These are phyloP conservation scores for Misgurnus mizolepis DNA, from an alignment of 2,113 vertebrate species.

Conservation along the genomic window DNA sequence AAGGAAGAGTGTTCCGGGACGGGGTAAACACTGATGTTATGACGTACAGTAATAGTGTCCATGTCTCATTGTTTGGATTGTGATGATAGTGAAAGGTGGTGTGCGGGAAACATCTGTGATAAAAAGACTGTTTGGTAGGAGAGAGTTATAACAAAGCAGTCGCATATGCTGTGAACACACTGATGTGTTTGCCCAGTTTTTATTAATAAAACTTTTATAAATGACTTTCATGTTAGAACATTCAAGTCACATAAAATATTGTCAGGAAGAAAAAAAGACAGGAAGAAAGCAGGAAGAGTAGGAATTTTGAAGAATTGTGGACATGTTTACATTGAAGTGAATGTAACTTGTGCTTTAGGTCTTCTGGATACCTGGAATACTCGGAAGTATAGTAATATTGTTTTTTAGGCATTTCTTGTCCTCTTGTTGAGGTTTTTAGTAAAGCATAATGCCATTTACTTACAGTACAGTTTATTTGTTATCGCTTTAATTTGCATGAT, in stretches of 20 bases:
- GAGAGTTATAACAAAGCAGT: slow-evolving; percentile 21
- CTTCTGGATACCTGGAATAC: no score
- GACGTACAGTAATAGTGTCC: slow-evolving; percentile 18
- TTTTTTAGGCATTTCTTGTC: no score
- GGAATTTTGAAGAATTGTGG: background rate
- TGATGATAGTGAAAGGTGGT: slow-evolving; percentile 59
- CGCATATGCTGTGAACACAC: slow-evolving; percentile 7
- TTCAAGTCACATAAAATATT: slow-evolving; percentile 16
- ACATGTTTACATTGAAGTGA: background rate
- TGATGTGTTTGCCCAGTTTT: background rate
- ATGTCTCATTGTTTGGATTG: slow-evolving; percentile 68
- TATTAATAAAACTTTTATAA: background rate
- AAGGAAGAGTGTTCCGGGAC: slow-evolving; percentile 14
- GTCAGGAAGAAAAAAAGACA: background rate
- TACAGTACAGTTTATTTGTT: background rate
- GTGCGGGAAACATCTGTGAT: slow-evolving; percentile 60
- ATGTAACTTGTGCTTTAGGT: no score
- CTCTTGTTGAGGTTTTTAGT: no score
- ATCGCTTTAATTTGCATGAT: no score
- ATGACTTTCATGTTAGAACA: background rate
- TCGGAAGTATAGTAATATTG: no score
- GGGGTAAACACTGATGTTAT: slow-evolving; percentile 6
- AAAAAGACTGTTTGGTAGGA: slow-evolving; percentile 25
- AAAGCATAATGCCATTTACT: background rate
- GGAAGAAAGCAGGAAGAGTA: slow-evolving; percentile 9